Conservation (phyloP, 2,113 vertebrate genomes). For the Daphoenositta chrysoptera region DNA sequence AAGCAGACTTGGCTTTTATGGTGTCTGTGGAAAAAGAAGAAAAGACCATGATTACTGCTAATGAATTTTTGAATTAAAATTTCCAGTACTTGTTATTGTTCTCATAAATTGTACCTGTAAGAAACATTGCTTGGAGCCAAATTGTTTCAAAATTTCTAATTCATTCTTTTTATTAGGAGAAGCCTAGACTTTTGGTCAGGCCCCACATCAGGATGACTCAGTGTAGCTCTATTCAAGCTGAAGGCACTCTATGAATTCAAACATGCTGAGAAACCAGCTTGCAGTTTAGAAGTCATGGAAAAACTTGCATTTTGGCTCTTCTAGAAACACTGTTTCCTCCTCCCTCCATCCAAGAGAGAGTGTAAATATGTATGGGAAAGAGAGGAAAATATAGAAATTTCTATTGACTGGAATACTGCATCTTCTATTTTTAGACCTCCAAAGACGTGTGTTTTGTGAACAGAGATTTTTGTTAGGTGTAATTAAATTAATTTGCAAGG, state of each 20-base stretch:
- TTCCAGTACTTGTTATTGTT: neutral
- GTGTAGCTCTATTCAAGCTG: neutral
- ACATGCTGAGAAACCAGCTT: neutral
- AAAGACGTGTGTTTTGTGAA: conserved; percentile 33
- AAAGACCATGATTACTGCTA: neutral
- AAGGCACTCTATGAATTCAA: neutral
- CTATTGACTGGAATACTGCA: neutral
- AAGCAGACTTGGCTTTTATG: neutral
- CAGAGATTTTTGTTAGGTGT: conserved; percentile 54
- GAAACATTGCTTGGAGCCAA: conserved; percentile 19
- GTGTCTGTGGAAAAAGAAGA: neutral
- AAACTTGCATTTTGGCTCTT: neutral
- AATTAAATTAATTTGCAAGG: conserved; percentile 70
- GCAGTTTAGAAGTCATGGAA: neutral
- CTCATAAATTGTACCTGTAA: conserved; percentile 17
- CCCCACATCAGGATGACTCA: neutral
- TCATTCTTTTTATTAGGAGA: conserved; percentile 12
- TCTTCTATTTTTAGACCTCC: conserved; percentile 60
- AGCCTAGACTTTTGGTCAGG: neutral
- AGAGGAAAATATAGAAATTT: neutral
- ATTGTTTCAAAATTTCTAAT: conserved; percentile 31
- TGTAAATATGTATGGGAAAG: neutral
- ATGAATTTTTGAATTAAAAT: conserved; percentile 45
- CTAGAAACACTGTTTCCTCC: neutral
- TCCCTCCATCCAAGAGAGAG: neutral